Percentiles rank a stretch among this genome's conserved stretches.
phyloP scores from a whole-genome alignment of 2,888 invertebrate species.

The Tipula vernalis region DNA sequence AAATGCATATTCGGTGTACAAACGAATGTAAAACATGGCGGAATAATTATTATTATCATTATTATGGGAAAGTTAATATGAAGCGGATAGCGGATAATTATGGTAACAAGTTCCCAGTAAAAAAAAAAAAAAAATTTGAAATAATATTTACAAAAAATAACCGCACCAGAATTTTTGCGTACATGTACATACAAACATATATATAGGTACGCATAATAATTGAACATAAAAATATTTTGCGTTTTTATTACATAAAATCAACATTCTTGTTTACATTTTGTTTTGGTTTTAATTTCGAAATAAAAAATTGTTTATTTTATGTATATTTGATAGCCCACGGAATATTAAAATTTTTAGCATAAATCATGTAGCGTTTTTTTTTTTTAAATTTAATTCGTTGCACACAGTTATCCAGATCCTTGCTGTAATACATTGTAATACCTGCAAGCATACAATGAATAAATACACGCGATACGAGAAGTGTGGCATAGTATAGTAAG shows the following conservation, averaged over 20 bases:
- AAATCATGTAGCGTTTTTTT: background rate
- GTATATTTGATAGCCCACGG: background rate
- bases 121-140: background rate
- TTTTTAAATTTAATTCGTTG: background rate
- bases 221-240: background rate
- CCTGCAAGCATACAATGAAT: too few species aligned
- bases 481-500: background rate
- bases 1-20: background rate
- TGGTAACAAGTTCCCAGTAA: background rate
- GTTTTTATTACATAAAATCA: background rate
- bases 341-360: background rate
- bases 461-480: background rate
- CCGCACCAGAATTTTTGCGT: too few species aligned
- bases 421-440: background rate
- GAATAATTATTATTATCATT: background rate
- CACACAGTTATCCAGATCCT: background rate
- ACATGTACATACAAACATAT: background rate
- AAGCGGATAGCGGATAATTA: background rate
- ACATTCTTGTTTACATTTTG: background rate
- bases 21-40: background rate
- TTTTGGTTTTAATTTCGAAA: background rate
- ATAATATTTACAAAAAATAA: too few species aligned
- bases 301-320: background rate
- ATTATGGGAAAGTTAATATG: background rate
- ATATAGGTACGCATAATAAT: background rate